These are phyloP conservation scores for Salminus brasiliensis DNA, from an alignment of 2,113 vertebrate species.

Conservation along the genomic window DNA sequence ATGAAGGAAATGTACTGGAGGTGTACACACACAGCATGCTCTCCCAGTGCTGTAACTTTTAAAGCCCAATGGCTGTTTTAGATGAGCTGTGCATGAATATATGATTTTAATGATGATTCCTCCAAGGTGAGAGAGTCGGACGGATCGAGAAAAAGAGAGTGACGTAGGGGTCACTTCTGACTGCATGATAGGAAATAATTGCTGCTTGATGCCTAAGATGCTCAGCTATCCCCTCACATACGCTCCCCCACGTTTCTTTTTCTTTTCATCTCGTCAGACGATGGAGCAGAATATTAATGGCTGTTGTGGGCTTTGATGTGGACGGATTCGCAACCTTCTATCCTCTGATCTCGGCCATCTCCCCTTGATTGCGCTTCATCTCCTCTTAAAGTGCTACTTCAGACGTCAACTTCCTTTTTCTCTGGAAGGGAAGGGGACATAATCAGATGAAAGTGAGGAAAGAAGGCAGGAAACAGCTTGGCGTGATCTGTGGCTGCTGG, in stretches of 20 bases:
- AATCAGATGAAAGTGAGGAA: constrained; percentile 10
- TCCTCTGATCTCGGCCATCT: constrained; percentile 16
- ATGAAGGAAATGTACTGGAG: constrained; percentile 28
- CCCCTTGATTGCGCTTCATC: constrained; percentile 8
- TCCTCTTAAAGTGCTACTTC: constrained; percentile 23
- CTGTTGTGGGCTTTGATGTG: constrained; percentile 47
- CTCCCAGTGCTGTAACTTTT: background rate
- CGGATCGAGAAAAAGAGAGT: background rate
- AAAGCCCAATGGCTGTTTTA: constrained; percentile 11
- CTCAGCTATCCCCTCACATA: constrained; percentile 39
- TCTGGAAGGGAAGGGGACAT: background rate
- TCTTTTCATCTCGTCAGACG: constrained; percentile 44
- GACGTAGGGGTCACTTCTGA: constrained; percentile 2
- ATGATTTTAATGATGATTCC: constrained; percentile 38
- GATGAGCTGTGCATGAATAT: constrained; percentile 23
- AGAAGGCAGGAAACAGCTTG: constrained; percentile 1
- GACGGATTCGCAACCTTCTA: constrained; percentile 25
- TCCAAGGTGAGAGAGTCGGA: constrained; percentile 17
- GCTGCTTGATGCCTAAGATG: constrained; percentile 31
- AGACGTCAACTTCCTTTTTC: constrained; percentile 29
- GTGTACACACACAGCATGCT: background rate
- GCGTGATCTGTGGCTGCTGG: background rate
- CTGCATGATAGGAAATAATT: constrained; percentile 33
- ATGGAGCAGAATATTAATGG: constrained; percentile 49
- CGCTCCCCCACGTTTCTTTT: background rate